A percentile compares a stretch with the other conserved stretches of the same genome.
Evolutionary conservation across 1,140 invertebrate genomes (phyloP).

Genomic region (Pachyrhynchus sulphureomaculatus): DNA sequence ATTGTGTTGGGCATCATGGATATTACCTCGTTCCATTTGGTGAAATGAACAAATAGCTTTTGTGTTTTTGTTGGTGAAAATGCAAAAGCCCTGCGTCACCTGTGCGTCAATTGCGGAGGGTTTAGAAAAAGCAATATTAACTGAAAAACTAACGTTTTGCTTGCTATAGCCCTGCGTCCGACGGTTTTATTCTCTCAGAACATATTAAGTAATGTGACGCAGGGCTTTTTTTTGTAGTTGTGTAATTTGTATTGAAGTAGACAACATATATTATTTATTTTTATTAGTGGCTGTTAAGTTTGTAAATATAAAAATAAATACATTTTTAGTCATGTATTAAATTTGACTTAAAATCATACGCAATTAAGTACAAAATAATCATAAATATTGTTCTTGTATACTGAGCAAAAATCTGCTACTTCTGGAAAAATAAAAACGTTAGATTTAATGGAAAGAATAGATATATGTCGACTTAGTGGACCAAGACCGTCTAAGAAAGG

Average conservation of each 20-base stretch:
- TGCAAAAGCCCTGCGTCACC: slow-evolving; percentile 20
- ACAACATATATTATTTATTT: too few species aligned
- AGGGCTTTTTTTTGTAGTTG: slow-evolving; percentile 13
- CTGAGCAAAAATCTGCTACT: not conserved
- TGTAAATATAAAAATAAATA: too few species aligned
- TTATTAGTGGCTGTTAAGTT: too few species aligned
- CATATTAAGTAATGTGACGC: slow-evolving; percentile 17
- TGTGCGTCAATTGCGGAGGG: slow-evolving; percentile 3
- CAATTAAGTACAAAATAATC: not conserved
- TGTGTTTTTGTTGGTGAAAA: not conserved
- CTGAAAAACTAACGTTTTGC: too few species aligned
- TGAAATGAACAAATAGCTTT: not conserved
- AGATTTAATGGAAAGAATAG: too few species aligned
- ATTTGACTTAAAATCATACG: too few species aligned
- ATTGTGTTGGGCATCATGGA: too few species aligned
- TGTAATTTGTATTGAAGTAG: too few species aligned
- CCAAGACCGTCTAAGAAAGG: too few species aligned
- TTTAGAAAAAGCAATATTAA: slow-evolving; percentile 11
- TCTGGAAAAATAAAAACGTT: too few species aligned
- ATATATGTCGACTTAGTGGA: too few species aligned
- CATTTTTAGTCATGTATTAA: too few species aligned
- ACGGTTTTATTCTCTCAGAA: not conserved
- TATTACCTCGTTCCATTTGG: slow-evolving; percentile 3
- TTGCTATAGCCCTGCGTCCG: slow-evolving; percentile 24
- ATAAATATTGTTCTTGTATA: not conserved